Conservation (phyloP, 2,797 vertebrate species). For the Alosa sapidissima region DNA sequence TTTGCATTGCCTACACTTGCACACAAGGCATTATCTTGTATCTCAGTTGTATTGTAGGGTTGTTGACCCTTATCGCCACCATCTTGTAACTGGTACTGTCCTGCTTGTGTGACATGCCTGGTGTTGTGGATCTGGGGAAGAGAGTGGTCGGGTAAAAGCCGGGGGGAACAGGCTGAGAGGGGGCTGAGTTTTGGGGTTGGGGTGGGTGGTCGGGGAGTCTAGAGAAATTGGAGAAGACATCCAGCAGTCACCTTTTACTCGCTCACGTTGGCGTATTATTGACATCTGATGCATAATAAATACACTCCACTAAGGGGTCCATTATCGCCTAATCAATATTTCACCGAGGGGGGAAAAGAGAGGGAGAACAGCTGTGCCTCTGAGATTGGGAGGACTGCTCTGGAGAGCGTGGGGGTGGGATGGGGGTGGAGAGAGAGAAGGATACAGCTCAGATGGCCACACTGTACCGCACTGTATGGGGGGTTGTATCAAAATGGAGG, state of each 20-base stretch:
- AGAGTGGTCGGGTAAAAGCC: conserved; percentile 47
- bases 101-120: conserved; percentile 60
- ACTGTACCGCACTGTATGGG: neutral
- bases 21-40: conserved; percentile 37
- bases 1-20: neutral
- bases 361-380: conserved; percentile 69
- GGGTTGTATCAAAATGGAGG: neutral
- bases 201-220: conserved; percentile 35
- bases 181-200: conserved; percentile 18
- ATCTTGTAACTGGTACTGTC: conserved; percentile 63
- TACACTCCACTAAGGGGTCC: conserved; percentile 86
- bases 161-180: conserved; percentile 28
- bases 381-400: conserved; percentile 52
- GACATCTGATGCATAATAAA: conserved; percentile 88
- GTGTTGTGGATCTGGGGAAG: conserved; percentile 62
- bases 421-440: neutral
- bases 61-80: conserved; percentile 60
- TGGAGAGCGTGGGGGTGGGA: conserved; percentile 25
- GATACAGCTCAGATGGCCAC: neutral
- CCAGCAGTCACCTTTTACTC: conserved; percentile 82
- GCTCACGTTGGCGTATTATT: conserved; percentile 79
- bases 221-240: conserved; percentile 76
- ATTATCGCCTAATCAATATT: conserved; percentile 85
- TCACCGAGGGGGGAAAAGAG: conserved; percentile 58
- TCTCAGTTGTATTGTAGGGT: conserved; percentile 44